These are phyloP conservation scores for Nephrotoma appendiculata DNA, from an alignment of 2,888 invertebrate species.

Conservation along the genomic window DNA sequence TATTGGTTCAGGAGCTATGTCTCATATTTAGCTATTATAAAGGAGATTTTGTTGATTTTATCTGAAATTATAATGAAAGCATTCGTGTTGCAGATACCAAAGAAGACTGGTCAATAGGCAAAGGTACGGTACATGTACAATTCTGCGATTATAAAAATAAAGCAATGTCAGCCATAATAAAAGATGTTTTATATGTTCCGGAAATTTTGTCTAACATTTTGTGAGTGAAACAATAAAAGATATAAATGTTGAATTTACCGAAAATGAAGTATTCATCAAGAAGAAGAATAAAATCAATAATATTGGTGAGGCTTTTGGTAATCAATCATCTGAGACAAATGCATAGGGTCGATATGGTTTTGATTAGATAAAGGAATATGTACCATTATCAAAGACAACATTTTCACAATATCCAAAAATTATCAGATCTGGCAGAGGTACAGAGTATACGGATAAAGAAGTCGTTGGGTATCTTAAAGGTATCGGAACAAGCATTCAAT, in stretches of 20 bases:
- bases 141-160: neutral
- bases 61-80: neutral
- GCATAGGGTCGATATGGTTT: neutral
- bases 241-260: neutral
- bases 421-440: too few species aligned
- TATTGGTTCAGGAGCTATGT: too few species aligned
- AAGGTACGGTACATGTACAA: neutral
- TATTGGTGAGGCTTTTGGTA: neutral
- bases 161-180: neutral
- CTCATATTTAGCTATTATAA: too few species aligned
- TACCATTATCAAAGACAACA: too few species aligned
- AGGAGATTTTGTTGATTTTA: neutral
- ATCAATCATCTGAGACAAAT: neutral
- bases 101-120: neutral
- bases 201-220: neutral
- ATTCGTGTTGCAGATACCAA: neutral
- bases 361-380: too few species aligned
- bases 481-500: too few species aligned
- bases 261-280: neutral
- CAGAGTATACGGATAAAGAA: too few species aligned
- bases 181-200: neutral
- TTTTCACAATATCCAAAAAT: too few species aligned
- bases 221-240: neutral
- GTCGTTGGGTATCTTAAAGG: too few species aligned
- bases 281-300: neutral